phyloP scores from a whole-genome alignment of 2,797 vertebrate genomes.

The Acanthornis magna region DNA sequence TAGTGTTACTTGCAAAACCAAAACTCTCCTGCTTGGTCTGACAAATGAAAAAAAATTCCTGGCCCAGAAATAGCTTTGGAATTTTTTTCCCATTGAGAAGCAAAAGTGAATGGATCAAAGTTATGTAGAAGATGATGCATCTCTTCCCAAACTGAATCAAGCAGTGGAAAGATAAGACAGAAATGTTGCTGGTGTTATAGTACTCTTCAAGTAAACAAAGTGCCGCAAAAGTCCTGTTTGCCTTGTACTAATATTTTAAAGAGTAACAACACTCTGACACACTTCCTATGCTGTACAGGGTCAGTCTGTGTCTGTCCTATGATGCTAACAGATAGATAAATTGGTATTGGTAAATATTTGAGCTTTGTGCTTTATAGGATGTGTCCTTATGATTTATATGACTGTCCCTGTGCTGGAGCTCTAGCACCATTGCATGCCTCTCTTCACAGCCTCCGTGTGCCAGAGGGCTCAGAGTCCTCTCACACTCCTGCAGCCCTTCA shows the following conservation, averaged over 20 bases:
- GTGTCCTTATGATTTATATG: neutral
- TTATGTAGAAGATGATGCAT: neutral
- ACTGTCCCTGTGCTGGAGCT: neutral
- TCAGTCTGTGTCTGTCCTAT: neutral
- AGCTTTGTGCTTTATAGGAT: neutral
- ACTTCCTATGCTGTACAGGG: neutral
- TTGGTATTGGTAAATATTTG: neutral
- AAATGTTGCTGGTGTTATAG: neutral
- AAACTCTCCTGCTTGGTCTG: neutral
- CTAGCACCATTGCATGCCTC: neutral
- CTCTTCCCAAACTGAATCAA: neutral
- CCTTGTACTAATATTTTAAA: neutral
- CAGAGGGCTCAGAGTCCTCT: neutral
- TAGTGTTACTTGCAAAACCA: neutral
- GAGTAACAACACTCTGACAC: neutral
- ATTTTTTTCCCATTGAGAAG: neutral
- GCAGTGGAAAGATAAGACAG: neutral
- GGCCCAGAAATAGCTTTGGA: neutral
- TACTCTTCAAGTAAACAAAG: neutral
- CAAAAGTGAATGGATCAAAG: neutral
- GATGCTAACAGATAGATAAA: neutral
- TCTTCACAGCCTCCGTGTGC: neutral
- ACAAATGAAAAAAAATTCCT: neutral
- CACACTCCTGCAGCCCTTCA: neutral
- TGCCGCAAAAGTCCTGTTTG: neutral